Conservation (phyloP, 2,888 invertebrate species). For the Perizoma affinitatum region DNA sequence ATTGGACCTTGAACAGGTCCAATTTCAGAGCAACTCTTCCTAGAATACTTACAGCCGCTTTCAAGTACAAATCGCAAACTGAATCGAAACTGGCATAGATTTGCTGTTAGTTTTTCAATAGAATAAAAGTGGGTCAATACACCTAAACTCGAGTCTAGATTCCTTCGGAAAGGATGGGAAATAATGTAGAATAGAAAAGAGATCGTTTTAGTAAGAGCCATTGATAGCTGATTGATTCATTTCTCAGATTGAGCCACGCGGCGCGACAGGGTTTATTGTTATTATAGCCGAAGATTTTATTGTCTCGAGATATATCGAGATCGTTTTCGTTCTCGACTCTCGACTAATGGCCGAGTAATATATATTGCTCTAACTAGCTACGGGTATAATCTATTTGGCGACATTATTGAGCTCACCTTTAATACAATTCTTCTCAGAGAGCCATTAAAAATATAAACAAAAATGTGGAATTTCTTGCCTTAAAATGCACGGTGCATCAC, state of each 20-base stretch:
- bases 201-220: slow-evolving; percentile 12
- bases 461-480: not conserved
- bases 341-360: slow-evolving; percentile 50
- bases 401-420: slow-evolving; percentile 8
- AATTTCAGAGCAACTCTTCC: too few relatives aligned
- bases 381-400: slow-evolving; percentile 36
- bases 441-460: not conserved
- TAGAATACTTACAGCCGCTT: too few relatives aligned
- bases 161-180: too few relatives aligned
- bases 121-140: too few relatives aligned
- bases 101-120: too few relatives aligned
- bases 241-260: slow-evolving; percentile 65
- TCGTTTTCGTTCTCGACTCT: slow-evolving; percentile 31
- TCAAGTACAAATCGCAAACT: too few relatives aligned
- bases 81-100: too few relatives aligned
- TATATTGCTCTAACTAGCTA: slow-evolving; percentile 49
- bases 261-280: slow-evolving; percentile 57
- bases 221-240: slow-evolving; percentile 73
- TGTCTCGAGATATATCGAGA: slow-evolving; percentile 48
- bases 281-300: slow-evolving; percentile 64
- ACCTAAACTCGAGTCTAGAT: too few relatives aligned
- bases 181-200: too few relatives aligned
- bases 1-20: too few relatives aligned
- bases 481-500: not conserved
- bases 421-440: not conserved